These are phyloP conservation scores for Psophia crepitans DNA, from an alignment of 2,113 vertebrate genomes.

Conservation along the genomic window DNA sequence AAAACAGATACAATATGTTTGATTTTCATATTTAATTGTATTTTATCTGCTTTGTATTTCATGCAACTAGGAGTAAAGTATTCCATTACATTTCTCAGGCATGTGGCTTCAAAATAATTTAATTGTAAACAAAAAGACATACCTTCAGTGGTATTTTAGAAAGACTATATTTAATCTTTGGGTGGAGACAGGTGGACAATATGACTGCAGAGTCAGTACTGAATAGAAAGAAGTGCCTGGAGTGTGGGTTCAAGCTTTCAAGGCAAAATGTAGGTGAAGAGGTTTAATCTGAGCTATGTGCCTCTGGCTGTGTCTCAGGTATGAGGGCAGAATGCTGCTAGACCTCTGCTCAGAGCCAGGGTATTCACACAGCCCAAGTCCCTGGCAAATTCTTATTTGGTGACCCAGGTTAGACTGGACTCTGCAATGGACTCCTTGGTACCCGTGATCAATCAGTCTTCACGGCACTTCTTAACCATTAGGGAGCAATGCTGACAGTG, in stretches of 20 bases:
- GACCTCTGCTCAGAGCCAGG: neutral
- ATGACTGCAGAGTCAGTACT: neutral
- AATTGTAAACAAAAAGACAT: neutral
- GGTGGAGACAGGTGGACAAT: neutral
- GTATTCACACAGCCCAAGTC: neutral
- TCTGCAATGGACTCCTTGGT: neutral
- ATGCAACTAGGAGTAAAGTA: neutral
- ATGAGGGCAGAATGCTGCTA: neutral
- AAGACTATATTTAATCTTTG: neutral
- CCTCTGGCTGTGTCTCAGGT: neutral
- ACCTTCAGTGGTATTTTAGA: neutral
- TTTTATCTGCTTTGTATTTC: neutral
- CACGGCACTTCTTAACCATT: neutral
- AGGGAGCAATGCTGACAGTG: neutral
- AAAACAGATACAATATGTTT: neutral
- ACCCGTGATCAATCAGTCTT: neutral
- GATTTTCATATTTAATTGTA: neutral
- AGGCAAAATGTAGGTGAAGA: rapidly evolving
- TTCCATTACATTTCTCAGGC: neutral
- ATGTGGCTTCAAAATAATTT: neutral
- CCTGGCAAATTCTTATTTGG: neutral
- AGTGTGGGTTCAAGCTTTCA: neutral
- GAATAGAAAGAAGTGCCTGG: neutral
- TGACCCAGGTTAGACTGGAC: neutral
- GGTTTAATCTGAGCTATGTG: neutral